Percentiles rank a stretch among this genome's conserved stretches.
phyloP scores from a whole-genome alignment of 2,797 vertebrate genomes.

The Neomorphus geoffroyi region DNA sequence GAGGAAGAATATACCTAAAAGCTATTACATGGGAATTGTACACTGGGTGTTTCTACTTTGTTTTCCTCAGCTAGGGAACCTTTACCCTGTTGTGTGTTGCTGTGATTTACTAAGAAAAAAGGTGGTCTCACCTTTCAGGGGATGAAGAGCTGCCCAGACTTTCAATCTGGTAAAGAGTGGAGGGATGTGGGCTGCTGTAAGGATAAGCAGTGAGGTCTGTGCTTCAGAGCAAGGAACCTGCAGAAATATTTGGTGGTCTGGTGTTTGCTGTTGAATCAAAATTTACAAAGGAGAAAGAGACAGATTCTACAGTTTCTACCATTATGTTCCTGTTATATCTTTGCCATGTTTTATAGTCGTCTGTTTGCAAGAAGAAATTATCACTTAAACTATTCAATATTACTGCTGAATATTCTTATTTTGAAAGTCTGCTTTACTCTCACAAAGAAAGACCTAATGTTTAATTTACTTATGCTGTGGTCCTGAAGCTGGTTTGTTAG shows the following conservation, averaged over 20 bases:
- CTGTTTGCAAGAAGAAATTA: neutral
- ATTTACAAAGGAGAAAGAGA: neutral
- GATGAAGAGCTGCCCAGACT: neutral
- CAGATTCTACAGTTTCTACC: neutral
- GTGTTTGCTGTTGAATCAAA: neutral
- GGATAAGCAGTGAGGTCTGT: neutral
- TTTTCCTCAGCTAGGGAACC: neutral
- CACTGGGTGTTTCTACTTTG: neutral
- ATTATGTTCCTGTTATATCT: neutral
- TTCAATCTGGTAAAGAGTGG: neutral
- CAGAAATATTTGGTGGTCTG: neutral
- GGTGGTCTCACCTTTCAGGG: neutral
- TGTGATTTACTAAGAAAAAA: neutral
- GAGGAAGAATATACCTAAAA: neutral
- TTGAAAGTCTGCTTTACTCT: neutral
- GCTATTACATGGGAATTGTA: neutral
- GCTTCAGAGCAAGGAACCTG: too few species aligned
- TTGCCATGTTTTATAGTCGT: neutral
- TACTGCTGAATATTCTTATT: neutral
- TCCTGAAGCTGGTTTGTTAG: neutral
- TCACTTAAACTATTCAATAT: neutral
- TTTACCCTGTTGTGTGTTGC: neutral
- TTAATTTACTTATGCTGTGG: neutral
- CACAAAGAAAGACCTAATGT: neutral
- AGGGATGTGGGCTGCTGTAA: accelerated